Base-by-base conservation (phyloP, 2,888 invertebrate genomes). In the Bugulina stolonifera region DNA sequence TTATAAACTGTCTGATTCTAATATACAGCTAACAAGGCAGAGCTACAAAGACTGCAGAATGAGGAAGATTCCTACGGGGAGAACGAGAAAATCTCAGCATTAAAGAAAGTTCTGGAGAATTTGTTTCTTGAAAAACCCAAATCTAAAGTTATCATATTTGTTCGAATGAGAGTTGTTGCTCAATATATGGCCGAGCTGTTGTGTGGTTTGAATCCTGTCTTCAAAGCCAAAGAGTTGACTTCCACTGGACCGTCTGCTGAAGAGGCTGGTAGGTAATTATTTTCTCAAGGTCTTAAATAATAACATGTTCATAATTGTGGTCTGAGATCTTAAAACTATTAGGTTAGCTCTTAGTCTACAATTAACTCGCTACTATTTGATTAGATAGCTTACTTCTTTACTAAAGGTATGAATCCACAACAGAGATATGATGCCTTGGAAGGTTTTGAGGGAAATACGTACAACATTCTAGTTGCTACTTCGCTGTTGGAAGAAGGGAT, bases 161-260 rank as follows among this genome's bases (percentile, higher is more conserved):
- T 81, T 25, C 79, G 81, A 73, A 83, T 82, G 3, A 73, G 82
- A 71, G 80, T 78, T 54, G 75, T 82, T 70, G 79, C 80, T 0
- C 32, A 64, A 10, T 64, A 29, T 32, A 22, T 64, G 18, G 64
- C 64, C 27, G 64, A 64, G 34, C 32, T 64, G 18, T 32, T 64
- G 3, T 18, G 27, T 10, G 5, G 27, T 14, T 14, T 34, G 32
- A 64, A 34, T 34, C 64, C 64, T 32, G 32, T 27, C 32, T 64
- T 64, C 64, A 27, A 64, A n/a, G 64, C 64, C 10, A 27, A 32
- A 34, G 64, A 27, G 32, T 64, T 64, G 10, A 64, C 64, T 14
- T 64, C 64, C 3, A 34, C 64, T 5, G 64, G 64, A 3, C 64
- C 64, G 2, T 64, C 64, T 10, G 64, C 64, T 14, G 64, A 64